Percentiles rank a stretch among this genome's conserved stretches.
Evolutionary conservation across 2,888 invertebrate genomes (phyloP).

Genomic region (Cartodere bifasciata): DNA sequence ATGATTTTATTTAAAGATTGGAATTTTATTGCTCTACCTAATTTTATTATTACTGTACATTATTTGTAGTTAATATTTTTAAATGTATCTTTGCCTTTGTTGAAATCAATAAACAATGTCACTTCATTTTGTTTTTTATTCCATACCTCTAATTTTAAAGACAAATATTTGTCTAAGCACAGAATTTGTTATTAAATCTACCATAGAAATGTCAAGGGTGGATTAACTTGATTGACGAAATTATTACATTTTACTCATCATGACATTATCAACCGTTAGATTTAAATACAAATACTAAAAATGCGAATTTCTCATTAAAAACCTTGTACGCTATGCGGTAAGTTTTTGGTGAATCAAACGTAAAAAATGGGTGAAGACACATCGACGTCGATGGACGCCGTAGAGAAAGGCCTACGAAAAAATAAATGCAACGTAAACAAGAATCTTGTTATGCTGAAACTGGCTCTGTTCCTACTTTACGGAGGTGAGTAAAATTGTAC

Average conservation of each 20-base stretch:
- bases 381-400: slow-evolving; percentile 35
- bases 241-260: too few species aligned
- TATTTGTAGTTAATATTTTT: slow-evolving; percentile 11
- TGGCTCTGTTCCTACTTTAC: slow-evolving; percentile 71
- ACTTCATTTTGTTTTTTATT: too few species aligned
- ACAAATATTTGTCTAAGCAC: too few species aligned
- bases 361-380: slow-evolving; percentile 40
- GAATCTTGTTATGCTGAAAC: slow-evolving; percentile 67
- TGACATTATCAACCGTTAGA: too few species aligned
- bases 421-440: slow-evolving; percentile 46
- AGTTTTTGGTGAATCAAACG: too few species aligned
- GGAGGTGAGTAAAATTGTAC: slow-evolving; percentile 43
- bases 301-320: too few species aligned
- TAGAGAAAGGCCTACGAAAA: slow-evolving; percentile 11
- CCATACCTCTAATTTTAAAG: too few species aligned
- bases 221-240: too few species aligned
- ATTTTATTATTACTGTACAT: slow-evolving; percentile 12
- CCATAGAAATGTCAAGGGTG: too few species aligned
- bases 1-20: background rate
- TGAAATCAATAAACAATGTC: slow-evolving; percentile 33
- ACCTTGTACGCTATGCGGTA: too few species aligned
- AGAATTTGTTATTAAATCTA: too few species aligned
- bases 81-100: slow-evolving; percentile 23
- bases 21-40: slow-evolving; percentile 6
- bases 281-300: too few species aligned